phyloP scores from a whole-genome alignment of 2,113 vertebrate species.

The Myiozetetes cayanensis region DNA sequence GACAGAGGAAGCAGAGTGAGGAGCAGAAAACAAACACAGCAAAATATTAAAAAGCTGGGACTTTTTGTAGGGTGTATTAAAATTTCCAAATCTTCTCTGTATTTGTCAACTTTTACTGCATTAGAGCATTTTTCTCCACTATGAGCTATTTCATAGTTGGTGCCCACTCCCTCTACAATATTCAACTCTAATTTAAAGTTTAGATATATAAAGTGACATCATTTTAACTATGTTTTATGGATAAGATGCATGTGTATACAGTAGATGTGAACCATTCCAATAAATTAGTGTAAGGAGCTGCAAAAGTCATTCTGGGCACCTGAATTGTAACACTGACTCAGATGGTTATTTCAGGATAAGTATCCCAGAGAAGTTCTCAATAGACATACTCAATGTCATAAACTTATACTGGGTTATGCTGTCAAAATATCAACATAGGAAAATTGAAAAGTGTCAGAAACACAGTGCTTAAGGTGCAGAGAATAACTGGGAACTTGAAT shows the following conservation, averaged over 20 bases:
- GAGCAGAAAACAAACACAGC: background rate
- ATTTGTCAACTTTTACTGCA: background rate
- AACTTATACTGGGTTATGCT: background rate
- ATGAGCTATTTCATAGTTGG: background rate
- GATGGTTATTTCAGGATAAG: background rate
- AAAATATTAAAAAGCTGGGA: rapidly evolving
- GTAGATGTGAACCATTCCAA: background rate
- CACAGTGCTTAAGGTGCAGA: background rate
- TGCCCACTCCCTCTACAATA: background rate
- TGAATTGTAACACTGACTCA: background rate
- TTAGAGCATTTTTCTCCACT: background rate
- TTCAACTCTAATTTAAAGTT: background rate
- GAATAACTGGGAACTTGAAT: background rate
- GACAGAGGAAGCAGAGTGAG: background rate
- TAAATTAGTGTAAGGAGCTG: rapidly evolving
- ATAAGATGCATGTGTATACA: background rate
- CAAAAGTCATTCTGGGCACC: background rate
- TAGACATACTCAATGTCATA: background rate
- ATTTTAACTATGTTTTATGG: background rate
- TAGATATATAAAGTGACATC: background rate
- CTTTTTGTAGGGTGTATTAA: background rate
- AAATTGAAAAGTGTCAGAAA: background rate
- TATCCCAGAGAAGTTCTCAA: background rate
- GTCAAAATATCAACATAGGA: background rate
- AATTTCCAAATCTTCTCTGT: background rate